Conservation (phyloP, 2,113 vertebrate species). For the Clupea harengus region DNA sequence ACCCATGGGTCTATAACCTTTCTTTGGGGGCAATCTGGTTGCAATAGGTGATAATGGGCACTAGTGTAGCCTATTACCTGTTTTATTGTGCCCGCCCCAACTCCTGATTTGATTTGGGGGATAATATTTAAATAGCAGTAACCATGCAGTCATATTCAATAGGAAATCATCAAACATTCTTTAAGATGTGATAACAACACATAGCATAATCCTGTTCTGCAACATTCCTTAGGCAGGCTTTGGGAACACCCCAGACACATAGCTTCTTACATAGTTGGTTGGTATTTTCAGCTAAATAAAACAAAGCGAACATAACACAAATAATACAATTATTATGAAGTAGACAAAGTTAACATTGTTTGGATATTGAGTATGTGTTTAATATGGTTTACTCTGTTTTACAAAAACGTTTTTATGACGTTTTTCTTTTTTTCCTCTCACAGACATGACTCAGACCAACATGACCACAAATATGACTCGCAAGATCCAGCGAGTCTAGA, state of each 20-base stretch:
- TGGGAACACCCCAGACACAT: background rate
- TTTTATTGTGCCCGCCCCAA: too few species aligned
- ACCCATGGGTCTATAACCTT: too few species aligned
- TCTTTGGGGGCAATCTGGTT: too few species aligned
- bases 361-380: background rate
- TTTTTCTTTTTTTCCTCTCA: background rate
- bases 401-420: background rate
- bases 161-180: background rate
- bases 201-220: background rate
- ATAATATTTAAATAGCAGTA: too few species aligned
- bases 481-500: conserved; percentile 45
- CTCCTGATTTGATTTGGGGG: background rate
- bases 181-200: background rate
- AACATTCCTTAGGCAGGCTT: background rate
- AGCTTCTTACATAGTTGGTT: background rate
- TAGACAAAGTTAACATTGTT: background rate
- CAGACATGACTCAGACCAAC: conserved; percentile 64
- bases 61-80: too few species aligned
- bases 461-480: conserved; percentile 26
- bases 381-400: too few species aligned
- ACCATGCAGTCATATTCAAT: background rate
- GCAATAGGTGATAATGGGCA: too few species aligned
- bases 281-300: background rate
- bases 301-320: background rate
- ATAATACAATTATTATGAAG: background rate